phyloP scores from a whole-genome alignment of 1,140 invertebrate species.

The Oreohelix idahoensis region DNA sequence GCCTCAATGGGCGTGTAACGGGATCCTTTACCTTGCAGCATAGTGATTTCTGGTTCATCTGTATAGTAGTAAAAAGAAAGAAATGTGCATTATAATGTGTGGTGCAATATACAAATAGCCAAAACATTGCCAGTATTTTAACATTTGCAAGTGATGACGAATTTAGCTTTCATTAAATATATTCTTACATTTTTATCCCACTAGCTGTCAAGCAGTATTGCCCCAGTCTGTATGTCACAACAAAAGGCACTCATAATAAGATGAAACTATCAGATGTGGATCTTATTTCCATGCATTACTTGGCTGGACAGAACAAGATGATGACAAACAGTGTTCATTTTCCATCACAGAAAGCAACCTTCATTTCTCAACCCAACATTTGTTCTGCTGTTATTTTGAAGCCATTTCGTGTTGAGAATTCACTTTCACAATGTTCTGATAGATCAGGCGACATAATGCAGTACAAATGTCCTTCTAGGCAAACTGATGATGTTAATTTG shows the following conservation, averaged over 20 bases:
- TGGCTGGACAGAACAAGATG: not conserved
- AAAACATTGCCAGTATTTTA: no score
- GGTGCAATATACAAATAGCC: no score
- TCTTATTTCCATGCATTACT: not conserved
- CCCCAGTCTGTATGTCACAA: not conserved
- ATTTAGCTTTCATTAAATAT: no score
- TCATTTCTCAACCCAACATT: not conserved
- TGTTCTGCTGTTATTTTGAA: not conserved
- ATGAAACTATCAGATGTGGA: not conserved
- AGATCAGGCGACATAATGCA: not conserved
- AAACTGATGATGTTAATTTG: not conserved
- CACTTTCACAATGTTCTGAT: not conserved
- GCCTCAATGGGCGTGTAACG: no score
- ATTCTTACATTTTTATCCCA: not conserved
- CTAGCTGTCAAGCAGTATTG: not conserved
- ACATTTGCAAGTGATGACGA: no score
- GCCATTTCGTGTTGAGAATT: not conserved
- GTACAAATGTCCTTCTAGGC: conserved; percentile 24
- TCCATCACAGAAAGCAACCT: not conserved
- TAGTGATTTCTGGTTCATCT: no score
- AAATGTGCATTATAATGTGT: no score
- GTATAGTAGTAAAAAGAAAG: no score
- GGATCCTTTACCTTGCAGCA: no score
- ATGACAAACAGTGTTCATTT: not conserved
- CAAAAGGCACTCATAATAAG: not conserved